phyloP scores from a whole-genome alignment of 2,797 vertebrate genomes.

The Micropoecilia bifurca region DNA sequence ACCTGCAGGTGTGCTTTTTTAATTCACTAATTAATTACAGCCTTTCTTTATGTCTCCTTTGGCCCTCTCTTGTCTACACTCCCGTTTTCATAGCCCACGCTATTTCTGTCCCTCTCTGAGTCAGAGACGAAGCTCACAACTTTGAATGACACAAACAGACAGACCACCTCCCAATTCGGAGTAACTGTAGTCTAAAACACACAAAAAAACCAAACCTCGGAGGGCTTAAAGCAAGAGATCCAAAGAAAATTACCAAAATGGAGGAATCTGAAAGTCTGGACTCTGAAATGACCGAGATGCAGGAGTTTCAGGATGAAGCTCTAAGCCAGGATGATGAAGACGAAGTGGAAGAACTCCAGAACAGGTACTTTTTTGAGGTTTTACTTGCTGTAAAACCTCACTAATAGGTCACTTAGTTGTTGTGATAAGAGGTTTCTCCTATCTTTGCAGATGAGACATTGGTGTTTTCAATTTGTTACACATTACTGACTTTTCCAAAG shows the following conservation, averaged over 20 bases:
- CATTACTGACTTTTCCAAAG: slow-evolving; percentile 1
- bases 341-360: slow-evolving; percentile 86
- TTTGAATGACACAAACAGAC: slow-evolving; percentile 86
- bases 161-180: slow-evolving; percentile 75
- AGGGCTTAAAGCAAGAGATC: slow-evolving; percentile 40
- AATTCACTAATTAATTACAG: slow-evolving; percentile 7
- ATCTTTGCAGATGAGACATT: neutral
- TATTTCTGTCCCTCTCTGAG: slow-evolving; percentile 93
- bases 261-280: slow-evolving; percentile 76
- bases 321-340: slow-evolving; percentile 79
- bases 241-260: slow-evolving; percentile 60
- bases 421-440: slow-evolving; percentile 1
- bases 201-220: slow-evolving; percentile 29
- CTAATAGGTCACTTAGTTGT: neutral
- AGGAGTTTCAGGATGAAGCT: slow-evolving; percentile 74
- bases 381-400: neutral
- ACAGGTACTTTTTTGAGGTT: slow-evolving; percentile 78
- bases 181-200: slow-evolving; percentile 48
- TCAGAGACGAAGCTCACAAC: slow-evolving; percentile 85
- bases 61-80: slow-evolving; percentile 27
- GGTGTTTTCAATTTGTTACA: neutral
- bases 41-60: slow-evolving; percentile 9
- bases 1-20: slow-evolving; percentile 6
- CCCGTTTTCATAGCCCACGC: slow-evolving; percentile 60
- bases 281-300: slow-evolving; percentile 78